A percentile compares a stretch with the other conserved stretches of the same genome.
Evolutionary conservation across 2,888 invertebrate genomes (phyloP).

Genomic region (Cephonodes hylas): DNA sequence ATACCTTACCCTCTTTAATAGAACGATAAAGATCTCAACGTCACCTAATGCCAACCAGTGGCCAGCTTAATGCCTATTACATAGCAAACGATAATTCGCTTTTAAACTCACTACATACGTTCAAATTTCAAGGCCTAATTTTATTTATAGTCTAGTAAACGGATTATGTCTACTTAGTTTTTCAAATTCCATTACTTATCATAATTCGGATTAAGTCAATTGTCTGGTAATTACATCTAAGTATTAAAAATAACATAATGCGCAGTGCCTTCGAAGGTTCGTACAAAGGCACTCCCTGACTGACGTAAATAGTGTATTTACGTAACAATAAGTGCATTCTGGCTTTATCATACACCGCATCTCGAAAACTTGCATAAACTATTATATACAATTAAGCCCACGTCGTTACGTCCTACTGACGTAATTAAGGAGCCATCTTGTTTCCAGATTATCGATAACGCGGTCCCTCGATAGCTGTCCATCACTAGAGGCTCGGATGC

Average conservation of each 20-base stretch:
- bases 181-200: too few relatives aligned
- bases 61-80: too few relatives aligned
- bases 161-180: too few relatives aligned
- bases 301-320: background rate
- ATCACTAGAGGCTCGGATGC: constrained; percentile 47
- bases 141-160: too few relatives aligned
- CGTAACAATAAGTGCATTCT: background rate
- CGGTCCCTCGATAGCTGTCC: constrained; percentile 42
- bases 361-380: background rate
- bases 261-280: background rate
- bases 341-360: background rate
- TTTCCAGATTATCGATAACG: constrained; percentile 34
- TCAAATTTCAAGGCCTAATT: too few relatives aligned
- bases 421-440: background rate
- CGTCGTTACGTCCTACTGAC: background rate
- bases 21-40: too few relatives aligned
- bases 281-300: background rate
- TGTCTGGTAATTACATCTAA: too few relatives aligned
- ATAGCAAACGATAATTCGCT: too few relatives aligned
- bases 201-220: too few relatives aligned
- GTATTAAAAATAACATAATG: background rate
- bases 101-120: too few relatives aligned
- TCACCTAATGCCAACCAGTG: too few relatives aligned
- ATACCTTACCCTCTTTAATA: too few relatives aligned
- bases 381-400: background rate